These are phyloP conservation scores for Thinocorus orbignyianus DNA, from an alignment of 2,113 vertebrate genomes.

Conservation along the genomic window DNA sequence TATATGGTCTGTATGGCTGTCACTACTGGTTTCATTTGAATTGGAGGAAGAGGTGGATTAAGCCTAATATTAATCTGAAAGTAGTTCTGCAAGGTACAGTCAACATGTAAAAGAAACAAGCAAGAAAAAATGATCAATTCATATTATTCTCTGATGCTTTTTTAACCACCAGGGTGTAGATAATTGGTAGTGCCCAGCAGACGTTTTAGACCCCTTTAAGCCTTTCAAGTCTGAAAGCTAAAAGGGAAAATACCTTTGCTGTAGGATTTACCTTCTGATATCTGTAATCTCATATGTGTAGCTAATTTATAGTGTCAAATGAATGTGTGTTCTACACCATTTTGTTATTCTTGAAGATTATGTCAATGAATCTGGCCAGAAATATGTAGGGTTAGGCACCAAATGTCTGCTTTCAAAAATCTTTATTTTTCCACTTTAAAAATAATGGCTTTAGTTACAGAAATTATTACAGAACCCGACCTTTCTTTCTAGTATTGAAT, in stretches of 20 bases:
- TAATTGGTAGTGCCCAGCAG: not conserved
- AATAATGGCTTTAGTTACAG: not conserved
- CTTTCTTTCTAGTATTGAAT: not conserved
- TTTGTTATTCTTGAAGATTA: not conserved
- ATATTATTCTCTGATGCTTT: not conserved
- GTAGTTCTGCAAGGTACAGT: not conserved
- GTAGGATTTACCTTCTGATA: not conserved
- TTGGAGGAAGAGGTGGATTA: not conserved
- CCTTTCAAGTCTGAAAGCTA: not conserved
- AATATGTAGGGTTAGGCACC: accelerated
- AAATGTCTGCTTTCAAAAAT: not conserved
- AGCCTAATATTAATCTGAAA: not conserved
- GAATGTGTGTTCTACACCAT: not conserved
- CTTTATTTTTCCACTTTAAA: not conserved
- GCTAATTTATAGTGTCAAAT: not conserved
- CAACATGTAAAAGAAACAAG: not conserved
- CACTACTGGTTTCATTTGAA: not conserved
- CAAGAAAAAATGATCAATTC: not conserved
- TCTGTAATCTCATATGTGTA: not conserved
- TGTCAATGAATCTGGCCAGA: not conserved
- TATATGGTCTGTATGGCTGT: not conserved
- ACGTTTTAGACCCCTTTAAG: not conserved
- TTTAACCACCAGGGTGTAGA: not conserved
- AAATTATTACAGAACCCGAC: not conserved
- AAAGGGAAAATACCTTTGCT: not conserved